Conservation (phyloP, 2,797 vertebrate genomes). For the Octomys mimax region DNA sequence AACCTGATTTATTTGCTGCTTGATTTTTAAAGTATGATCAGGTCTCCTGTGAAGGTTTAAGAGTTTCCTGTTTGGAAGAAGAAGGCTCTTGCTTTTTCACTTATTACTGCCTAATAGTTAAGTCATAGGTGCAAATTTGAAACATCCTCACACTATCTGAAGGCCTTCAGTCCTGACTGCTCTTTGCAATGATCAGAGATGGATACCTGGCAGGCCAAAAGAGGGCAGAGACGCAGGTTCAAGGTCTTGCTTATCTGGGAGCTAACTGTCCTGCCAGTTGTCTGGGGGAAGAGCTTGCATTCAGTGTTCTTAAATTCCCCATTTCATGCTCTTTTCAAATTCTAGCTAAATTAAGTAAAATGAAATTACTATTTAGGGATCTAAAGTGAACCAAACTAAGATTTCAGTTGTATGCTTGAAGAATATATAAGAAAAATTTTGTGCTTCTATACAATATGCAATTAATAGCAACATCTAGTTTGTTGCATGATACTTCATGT, state of each 20-base stretch:
- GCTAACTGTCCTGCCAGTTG: no score
- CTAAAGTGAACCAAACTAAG: not conserved
- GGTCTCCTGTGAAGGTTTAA: not conserved
- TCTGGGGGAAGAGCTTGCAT: not conserved
- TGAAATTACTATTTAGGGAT: not conserved
- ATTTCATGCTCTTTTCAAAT: conserved; percentile 17
- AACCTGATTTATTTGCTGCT: not conserved
- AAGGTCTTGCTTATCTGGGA: not conserved
- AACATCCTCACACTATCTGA: not conserved
- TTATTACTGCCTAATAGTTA: not conserved
- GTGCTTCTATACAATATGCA: conserved; percentile 6
- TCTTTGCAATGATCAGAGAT: not conserved
- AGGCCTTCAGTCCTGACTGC: not conserved
- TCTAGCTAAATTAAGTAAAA: not conserved
- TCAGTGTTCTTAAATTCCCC: not conserved
- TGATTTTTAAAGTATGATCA: not conserved
- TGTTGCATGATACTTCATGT: not conserved
- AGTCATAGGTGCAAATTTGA: not conserved
- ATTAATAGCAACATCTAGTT: conserved; percentile 44
- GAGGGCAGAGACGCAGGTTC: not conserved
- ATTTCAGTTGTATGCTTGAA: not conserved
- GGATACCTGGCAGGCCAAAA: not conserved
- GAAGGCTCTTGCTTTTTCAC: not conserved
- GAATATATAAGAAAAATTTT: not conserved
- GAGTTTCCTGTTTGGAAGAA: not conserved